Evolutionary conservation across 2,113 vertebrate species (phyloP), one percentile per base, ranked within the genome.

Genomic region (Phoenicopterus ruber): DNA sequence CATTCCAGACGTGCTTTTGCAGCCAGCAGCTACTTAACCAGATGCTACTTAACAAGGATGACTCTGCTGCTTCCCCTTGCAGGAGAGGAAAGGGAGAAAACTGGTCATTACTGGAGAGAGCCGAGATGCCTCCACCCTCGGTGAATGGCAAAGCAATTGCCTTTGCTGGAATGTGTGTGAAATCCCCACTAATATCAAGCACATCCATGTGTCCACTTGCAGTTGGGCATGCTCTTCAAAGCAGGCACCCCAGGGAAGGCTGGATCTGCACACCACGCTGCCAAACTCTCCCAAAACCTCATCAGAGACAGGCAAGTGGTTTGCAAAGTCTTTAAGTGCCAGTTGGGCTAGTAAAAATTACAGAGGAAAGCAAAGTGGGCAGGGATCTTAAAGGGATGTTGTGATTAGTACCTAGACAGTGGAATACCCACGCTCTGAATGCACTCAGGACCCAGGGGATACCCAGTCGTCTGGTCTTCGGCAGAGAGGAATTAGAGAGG

Each of bases 1-100:
- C 95, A 96, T 97, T 96, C 95, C 95, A 91, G 82, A 58, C 91
- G 8, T 92, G 91, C 47, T 65, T 92, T 55, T 92, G 89, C 4
- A 73, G 92, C 90, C 95, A 94, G 69, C 57, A 86, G 76, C 97
- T 82, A 66, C 73, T 88, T 67, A 95, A 91, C 19, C 95, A 93
- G 86, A 90, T 90, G 93, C 61, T 63, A 2, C 88, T 95, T 82
- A 76, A 55, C 62, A 61, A 38, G 61, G 76, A 52, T 77, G 86
- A 28, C 77, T 63, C 42, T 54, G 79, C 74, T 62, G 74, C 70
- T 86, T 89, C 57, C 14, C 63, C 42, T 42, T 46, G 63, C 47
- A 31, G 38, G 62, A 72, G 9, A 69, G 29, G 22, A 52, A 59
- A 63, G 73, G 54, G 58, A 19, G 69, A 46, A 85, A 73, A 34